Percentiles rank a stretch among this genome's conserved stretches.
Evolutionary conservation across 2,113 vertebrate species (phyloP).

Genomic region (Gorsachius goisagi): DNA sequence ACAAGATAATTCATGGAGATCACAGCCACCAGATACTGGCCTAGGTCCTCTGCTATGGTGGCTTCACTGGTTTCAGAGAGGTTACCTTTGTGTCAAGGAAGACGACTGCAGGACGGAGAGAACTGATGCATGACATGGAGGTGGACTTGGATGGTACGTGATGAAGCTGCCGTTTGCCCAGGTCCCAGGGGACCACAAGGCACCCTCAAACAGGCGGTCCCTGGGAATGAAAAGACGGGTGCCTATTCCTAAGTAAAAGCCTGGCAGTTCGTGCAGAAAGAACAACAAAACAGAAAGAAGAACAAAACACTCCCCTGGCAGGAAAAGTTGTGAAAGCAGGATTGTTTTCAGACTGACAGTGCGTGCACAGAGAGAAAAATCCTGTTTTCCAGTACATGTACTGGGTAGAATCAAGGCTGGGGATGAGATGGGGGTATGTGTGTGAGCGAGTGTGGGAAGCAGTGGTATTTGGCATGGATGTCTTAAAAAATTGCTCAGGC

Average conservation of each 20-base stretch:
- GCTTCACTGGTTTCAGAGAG: neutral
- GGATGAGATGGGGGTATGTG: neutral
- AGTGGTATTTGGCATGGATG: neutral
- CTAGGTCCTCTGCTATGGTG: neutral
- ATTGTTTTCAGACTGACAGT: neutral
- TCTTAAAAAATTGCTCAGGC: constrained; percentile 16
- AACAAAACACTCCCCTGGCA: neutral
- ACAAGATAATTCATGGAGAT: neutral
- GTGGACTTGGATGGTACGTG: fast-evolving
- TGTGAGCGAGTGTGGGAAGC: neutral
- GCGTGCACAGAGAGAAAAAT: neutral
- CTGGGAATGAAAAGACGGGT: neutral
- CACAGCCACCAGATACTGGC: neutral
- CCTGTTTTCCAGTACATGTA: neutral
- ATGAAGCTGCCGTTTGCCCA: neutral
- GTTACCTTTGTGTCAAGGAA: neutral
- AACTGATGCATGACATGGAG: neutral
- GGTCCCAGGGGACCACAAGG: neutral
- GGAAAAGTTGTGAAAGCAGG: neutral
- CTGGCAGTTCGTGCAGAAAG: neutral
- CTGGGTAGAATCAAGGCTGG: neutral
- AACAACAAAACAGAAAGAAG: neutral
- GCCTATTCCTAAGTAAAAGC: neutral
- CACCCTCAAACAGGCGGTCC: neutral
- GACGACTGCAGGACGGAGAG: neutral